Conservation (phyloP, 2,797 vertebrate species). For the Saxicola maurus region DNA sequence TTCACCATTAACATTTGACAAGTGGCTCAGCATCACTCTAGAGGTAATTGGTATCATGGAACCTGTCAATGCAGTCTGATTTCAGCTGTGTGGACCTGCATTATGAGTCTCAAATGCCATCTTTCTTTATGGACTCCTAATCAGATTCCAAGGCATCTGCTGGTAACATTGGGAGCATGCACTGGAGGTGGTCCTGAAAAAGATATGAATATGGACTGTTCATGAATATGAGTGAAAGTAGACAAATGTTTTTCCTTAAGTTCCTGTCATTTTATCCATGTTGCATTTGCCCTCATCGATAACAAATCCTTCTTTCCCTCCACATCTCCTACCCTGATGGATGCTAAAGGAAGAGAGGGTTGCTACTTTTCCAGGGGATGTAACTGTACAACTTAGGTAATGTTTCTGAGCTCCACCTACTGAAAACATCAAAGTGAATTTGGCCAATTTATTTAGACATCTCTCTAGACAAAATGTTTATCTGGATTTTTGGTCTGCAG, state of each 20-base stretch:
- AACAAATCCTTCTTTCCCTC: neutral
- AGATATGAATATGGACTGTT: neutral
- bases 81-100: neutral
- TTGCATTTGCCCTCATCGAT: neutral
- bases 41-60: neutral
- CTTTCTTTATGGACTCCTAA: neutral
- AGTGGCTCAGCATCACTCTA: neutral
- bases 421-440: slow-evolving; percentile 42
- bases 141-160: neutral
- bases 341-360: neutral
- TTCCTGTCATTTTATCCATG: neutral
- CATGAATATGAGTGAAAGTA: neutral
- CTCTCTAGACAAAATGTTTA: slow-evolving; percentile 30
- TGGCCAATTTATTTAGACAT: slow-evolving; percentile 32
- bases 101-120: neutral
- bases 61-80: neutral
- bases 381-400: neutral
- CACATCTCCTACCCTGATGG: neutral
- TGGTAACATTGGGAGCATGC: neutral
- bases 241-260: neutral
- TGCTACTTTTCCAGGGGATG: neutral
- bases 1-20: neutral
- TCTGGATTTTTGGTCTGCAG: slow-evolving; percentile 30
- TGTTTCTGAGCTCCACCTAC: slow-evolving; percentile 11
- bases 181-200: neutral